Conservation (phyloP, 2,888 invertebrate species). For the Belgica antarctica region DNA sequence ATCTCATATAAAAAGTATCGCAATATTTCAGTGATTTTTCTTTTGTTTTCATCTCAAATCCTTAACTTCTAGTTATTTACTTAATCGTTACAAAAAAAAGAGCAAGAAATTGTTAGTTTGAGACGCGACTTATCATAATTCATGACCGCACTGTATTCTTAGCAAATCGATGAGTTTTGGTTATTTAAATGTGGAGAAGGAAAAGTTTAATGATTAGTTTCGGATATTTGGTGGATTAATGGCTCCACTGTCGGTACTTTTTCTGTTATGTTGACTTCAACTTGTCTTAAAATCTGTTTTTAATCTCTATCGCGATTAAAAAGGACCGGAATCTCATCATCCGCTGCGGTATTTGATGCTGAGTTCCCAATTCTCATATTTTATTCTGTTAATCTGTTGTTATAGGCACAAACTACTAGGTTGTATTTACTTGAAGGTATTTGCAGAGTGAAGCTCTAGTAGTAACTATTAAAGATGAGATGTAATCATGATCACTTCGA, state of each 20-base stretch:
- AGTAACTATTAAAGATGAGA: neutral
- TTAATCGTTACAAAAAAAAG: neutral
- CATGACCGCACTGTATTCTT: neutral
- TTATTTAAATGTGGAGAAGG: neutral
- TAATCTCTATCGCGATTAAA: neutral
- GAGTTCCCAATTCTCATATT: neutral
- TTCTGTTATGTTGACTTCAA: neutral
- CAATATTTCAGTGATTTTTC: constrained; percentile 20
- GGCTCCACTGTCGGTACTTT: neutral
- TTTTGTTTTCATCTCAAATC: neutral
- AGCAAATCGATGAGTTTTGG: no score
- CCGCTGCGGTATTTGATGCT: neutral
- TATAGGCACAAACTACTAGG: constrained; percentile 42
- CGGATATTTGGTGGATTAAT: constrained; percentile 8
- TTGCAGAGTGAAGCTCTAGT: neutral
- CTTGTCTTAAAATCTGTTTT: constrained; percentile 7
- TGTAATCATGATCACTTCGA: neutral
- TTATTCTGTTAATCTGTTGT: neutral
- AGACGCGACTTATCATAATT: neutral
- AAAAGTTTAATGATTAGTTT: constrained; percentile 19
- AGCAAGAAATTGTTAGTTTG: neutral
- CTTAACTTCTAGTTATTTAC: neutral
- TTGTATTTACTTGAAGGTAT: neutral
- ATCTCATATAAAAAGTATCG: constrained; percentile 41
- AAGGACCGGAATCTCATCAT: no score